Conservation (phyloP, 2,797 vertebrate species). For the Selene dorsalis region DNA sequence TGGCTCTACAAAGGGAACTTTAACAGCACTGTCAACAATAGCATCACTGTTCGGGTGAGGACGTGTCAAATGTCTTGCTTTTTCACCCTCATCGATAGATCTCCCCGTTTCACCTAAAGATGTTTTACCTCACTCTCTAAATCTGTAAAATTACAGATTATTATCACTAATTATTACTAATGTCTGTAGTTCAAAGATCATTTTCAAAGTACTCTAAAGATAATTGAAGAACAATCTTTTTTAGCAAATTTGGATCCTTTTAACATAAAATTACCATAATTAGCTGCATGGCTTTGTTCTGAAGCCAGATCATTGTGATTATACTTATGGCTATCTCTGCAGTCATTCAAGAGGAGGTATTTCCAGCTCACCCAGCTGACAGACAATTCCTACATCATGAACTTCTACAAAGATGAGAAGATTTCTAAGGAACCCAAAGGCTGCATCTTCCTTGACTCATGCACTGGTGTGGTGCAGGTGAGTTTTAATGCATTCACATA, state of each 20-base stretch:
- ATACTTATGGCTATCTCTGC: constrained; percentile 35
- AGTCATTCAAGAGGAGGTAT: constrained; percentile 98
- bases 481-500: constrained; percentile 51
- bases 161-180: too few species aligned
- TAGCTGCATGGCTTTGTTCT: not conserved
- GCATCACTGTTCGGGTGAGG: constrained; percentile 96
- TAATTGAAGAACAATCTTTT: not conserved
- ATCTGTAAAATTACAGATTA: not conserved
- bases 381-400: constrained; percentile 99
- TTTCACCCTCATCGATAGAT: not conserved
- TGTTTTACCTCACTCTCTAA: not conserved
- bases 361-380: constrained; percentile 98
- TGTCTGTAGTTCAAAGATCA: not conserved
- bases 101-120: not conserved
- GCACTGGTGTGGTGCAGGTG: constrained; percentile 97
- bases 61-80: constrained; percentile 7
- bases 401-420: constrained; percentile 99
- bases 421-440: constrained; percentile 99
- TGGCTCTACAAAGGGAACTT: constrained; percentile 99
- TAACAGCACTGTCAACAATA: constrained; percentile 98
- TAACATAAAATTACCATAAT: not conserved
- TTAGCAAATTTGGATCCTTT: not conserved
- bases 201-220: not conserved
- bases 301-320: not conserved
- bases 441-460: constrained; percentile 99